These are phyloP conservation scores for Microcebus murinus DNA, from an alignment of 2,113 vertebrate genomes.

Conservation along the genomic window DNA sequence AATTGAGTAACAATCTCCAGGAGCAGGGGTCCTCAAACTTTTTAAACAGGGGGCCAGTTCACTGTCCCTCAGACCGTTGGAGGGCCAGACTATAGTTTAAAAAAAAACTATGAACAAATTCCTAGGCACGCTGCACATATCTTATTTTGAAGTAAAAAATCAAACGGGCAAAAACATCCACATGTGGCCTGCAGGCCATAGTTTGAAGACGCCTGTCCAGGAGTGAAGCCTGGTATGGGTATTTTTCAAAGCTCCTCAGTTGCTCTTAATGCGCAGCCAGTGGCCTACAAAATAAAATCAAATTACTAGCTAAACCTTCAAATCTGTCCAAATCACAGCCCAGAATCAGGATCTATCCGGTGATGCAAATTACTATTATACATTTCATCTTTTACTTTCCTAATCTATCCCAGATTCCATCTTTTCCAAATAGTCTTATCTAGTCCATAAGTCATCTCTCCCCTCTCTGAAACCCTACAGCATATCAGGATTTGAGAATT, in stretches of 20 bases:
- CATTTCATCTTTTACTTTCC: neutral
- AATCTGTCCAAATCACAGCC: neutral
- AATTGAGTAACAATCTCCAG: neutral
- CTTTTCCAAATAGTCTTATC: neutral
- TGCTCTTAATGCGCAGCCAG: neutral
- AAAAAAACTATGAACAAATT: too few species aligned
- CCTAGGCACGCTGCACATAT: too few species aligned
- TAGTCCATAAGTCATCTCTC: neutral
- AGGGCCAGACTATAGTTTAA: too few species aligned
- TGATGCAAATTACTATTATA: neutral
- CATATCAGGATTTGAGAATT: neutral
- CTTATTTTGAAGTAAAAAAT: too few species aligned
- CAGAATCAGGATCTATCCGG: neutral
- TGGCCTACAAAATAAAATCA: neutral
- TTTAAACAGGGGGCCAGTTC: too few species aligned
- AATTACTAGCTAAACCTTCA: neutral
- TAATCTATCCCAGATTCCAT: neutral
- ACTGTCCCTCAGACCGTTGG: too few species aligned
- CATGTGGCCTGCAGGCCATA: too few species aligned
- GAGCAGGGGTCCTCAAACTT: too few species aligned
- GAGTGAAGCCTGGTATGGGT: neutral
- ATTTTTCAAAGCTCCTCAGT: neutral
- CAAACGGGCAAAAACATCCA: too few species aligned
- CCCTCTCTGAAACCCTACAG: neutral
- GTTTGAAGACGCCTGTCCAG: neutral